phyloP scores from a whole-genome alignment of 1,140 invertebrate genomes.

The Whitmania pigra region DNA sequence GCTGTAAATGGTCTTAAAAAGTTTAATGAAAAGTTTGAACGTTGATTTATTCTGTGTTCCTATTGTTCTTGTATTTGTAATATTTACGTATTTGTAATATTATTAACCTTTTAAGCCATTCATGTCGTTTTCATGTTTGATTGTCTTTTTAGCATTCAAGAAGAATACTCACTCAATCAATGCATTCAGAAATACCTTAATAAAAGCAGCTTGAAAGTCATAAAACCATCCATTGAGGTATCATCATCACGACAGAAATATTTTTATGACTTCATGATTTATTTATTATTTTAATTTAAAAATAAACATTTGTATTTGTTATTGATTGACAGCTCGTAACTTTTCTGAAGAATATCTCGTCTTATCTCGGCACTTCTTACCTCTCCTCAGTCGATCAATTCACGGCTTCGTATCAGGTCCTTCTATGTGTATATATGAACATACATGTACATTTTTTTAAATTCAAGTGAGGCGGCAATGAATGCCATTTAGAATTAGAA shows the following conservation, averaged over 20 bases:
- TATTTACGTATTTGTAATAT: too few relatives aligned
- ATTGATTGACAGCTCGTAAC: not conserved
- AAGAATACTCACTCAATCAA: not conserved
- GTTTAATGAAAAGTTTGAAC: too few relatives aligned
- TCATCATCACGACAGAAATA: not conserved
- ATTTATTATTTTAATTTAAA: not conserved
- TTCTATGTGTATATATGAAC: not conserved
- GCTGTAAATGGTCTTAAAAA: too few relatives aligned
- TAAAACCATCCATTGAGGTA: not conserved
- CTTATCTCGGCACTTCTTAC: not conserved
- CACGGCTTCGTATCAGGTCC: not conserved
- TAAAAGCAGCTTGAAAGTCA: not conserved
- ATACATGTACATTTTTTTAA: too few relatives aligned
- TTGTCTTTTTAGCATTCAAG: not conserved
- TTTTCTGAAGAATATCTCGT: not conserved
- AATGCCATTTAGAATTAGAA: not conserved
- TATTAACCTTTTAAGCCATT: too few relatives aligned
- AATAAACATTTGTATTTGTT: not conserved
- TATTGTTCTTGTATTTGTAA: too few relatives aligned
- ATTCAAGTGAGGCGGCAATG: too few relatives aligned
- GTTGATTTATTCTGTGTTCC: too few relatives aligned
- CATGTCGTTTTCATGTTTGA: not conserved
- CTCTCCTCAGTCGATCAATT: not conserved
- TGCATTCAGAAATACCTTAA: slow-evolving; percentile 3
- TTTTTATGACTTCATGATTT: not conserved